phyloP scores from a whole-genome alignment of 2,888 invertebrate genomes.

The Lucinisca nassula region DNA sequence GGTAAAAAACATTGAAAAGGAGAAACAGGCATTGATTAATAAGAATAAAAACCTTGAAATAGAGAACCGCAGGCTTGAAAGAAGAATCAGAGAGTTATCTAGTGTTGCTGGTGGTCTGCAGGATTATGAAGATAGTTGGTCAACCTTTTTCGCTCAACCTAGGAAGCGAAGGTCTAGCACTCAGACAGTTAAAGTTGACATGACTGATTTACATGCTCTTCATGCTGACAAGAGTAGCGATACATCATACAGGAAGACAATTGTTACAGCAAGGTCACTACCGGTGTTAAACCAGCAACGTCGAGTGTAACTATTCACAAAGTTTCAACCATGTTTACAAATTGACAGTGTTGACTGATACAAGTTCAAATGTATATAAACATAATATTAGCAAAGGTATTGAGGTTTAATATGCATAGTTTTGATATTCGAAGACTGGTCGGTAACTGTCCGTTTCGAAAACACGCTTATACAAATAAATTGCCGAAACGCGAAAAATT shows the following conservation, averaged over 20 bases:
- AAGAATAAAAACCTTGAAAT: constrained; percentile 43
- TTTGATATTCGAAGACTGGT: too few species aligned
- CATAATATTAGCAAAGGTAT: too few species aligned
- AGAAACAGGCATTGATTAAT: constrained; percentile 21
- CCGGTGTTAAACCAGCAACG: not conserved
- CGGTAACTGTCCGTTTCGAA: too few species aligned
- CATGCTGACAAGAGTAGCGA: not conserved
- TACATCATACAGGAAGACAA: not conserved
- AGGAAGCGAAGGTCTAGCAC: not conserved
- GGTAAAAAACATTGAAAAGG: constrained; percentile 36
- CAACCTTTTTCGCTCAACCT: not conserved
- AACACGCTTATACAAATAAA: too few species aligned
- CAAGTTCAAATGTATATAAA: too few species aligned
- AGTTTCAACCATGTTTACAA: too few species aligned
- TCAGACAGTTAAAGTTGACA: not conserved
- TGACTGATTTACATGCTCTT: not conserved
- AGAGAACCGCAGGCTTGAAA: constrained; percentile 38
- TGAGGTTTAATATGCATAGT: too few species aligned
- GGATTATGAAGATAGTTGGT: not conserved
- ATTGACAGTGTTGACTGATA: too few species aligned
- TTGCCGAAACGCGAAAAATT: too few species aligned
- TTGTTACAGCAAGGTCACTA: not conserved
- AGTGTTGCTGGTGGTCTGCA: not conserved
- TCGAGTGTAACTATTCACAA: too few species aligned
- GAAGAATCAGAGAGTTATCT: constrained; percentile 28